Evolutionary conservation across 2,797 vertebrate species (phyloP).

Genomic region (Ara ararauna): DNA sequence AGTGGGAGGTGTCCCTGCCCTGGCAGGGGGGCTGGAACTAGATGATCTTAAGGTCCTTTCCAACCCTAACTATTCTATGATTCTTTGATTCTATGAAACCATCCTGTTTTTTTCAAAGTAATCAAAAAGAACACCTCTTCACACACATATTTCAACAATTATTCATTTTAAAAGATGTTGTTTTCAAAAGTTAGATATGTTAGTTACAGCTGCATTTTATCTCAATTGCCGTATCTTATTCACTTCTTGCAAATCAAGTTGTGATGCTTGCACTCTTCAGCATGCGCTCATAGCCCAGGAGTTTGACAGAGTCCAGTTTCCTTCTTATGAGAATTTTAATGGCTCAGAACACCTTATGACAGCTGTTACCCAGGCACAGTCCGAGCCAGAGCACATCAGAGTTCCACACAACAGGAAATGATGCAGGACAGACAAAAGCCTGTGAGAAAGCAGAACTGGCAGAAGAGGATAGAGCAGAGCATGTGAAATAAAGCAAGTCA

Average conservation of each 20-base stretch:
- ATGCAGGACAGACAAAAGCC: neutral
- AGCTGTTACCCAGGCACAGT: neutral
- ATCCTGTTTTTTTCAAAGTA: neutral
- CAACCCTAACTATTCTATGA: too few relatives aligned
- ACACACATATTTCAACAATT: neutral
- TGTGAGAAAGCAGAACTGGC: neutral
- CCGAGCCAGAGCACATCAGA: neutral
- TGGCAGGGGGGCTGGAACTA: too few relatives aligned
- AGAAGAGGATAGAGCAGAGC: neutral
- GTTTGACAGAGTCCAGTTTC: neutral
- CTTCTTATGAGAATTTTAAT: neutral
- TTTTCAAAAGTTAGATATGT: neutral
- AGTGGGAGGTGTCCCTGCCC: too few relatives aligned
- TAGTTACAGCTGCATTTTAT: neutral
- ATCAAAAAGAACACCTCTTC: neutral
- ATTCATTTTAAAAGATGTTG: neutral
- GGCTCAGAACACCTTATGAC: neutral
- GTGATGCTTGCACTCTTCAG: neutral
- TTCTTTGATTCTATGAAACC: too few relatives aligned
- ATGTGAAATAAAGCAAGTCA: neutral
- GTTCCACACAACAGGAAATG: neutral
- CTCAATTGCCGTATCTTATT: neutral
- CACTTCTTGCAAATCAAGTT: neutral
- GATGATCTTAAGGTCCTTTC: too few relatives aligned
- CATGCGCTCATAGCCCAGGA: neutral